A percentile compares a stretch with the other conserved stretches of the same genome.
Evolutionary conservation across 2,888 invertebrate genomes (phyloP).

Genomic region (Agrotis segetum): DNA sequence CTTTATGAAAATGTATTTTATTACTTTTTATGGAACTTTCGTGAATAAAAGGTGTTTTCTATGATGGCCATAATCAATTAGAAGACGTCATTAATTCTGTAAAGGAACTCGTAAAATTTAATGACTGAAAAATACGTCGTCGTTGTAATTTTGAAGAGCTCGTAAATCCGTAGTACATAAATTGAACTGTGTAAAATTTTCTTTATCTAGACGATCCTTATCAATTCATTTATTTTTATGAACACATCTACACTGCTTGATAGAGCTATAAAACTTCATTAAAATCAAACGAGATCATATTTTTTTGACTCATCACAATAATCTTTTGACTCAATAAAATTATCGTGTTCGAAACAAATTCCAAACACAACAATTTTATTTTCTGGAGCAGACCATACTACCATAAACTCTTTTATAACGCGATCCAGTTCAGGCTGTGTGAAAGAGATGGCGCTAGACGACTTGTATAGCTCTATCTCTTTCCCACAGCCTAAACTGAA

Average conservation of each 20-base stretch:
- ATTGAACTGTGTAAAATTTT: neutral
- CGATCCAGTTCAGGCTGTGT: too few relatives aligned
- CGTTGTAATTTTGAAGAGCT: neutral
- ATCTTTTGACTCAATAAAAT: too few relatives aligned
- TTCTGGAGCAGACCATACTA: too few relatives aligned
- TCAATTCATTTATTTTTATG: neutral
- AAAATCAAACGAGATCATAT: too few relatives aligned
- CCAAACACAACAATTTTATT: neutral
- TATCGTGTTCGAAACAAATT: too few relatives aligned
- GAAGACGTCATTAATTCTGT: neutral
- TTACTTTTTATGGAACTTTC: conserved; percentile 36
- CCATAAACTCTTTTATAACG: too few relatives aligned
- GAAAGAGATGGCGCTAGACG: too few relatives aligned
- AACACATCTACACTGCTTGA: neutral
- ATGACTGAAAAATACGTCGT: conserved; percentile 8
- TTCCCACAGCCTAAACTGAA: too few relatives aligned
- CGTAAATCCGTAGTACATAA: neutral
- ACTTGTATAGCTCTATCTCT: too few relatives aligned
- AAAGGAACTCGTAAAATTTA: conserved; percentile 29
- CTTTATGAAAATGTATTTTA: neutral
- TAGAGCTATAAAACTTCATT: too few relatives aligned
- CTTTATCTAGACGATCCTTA: too few relatives aligned
- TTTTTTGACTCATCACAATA: too few relatives aligned
- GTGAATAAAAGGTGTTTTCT: conserved; percentile 19
- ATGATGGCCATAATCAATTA: neutral